Evolutionary conservation across 2,888 invertebrate genomes (phyloP).

Genomic region (Aproaerema taeniolella): DNA sequence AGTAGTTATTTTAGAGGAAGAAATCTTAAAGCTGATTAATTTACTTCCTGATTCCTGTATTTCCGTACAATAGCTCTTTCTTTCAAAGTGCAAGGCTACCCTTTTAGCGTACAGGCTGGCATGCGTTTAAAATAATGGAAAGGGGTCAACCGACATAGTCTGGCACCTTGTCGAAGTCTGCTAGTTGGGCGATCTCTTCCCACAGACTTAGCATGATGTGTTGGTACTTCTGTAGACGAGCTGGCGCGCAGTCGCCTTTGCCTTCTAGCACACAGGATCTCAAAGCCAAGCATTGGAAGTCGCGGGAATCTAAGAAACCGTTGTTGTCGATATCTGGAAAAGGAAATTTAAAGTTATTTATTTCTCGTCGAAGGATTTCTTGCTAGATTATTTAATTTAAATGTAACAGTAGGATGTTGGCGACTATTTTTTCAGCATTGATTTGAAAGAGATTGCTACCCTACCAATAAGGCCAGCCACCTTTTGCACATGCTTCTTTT

Average conservation of each 20-base stretch:
- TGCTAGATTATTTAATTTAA: too few relatives aligned
- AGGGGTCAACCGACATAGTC: constrained; percentile 72
- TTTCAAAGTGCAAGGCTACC: constrained; percentile 13
- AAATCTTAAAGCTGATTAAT: too few relatives aligned
- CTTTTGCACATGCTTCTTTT: too few relatives aligned
- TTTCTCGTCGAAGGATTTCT: too few relatives aligned
- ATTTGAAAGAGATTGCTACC: too few relatives aligned
- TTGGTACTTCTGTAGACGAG: constrained; percentile 85
- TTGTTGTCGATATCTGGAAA: constrained; percentile 89
- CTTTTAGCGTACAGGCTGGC: constrained; percentile 18
- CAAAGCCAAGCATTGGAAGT: constrained; percentile 89
- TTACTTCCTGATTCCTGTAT: too few relatives aligned
- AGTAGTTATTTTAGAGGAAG: too few relatives aligned
- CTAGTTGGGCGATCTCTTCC: constrained; percentile 91
- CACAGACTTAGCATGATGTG: constrained; percentile 90
- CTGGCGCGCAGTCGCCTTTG: constrained; percentile 86
- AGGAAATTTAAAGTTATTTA: too few relatives aligned
- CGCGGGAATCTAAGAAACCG: constrained; percentile 87
- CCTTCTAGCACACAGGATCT: constrained; percentile 89
- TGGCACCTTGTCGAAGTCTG: constrained; percentile 90
- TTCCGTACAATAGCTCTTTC: too few relatives aligned
- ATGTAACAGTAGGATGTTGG: too few relatives aligned
- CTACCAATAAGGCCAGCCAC: too few relatives aligned
- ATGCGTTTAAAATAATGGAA: constrained; percentile 33
- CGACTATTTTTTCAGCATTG: too few relatives aligned